Percentiles rank a stretch among this genome's conserved stretches.
phyloP scores from a whole-genome alignment of 35 echinoderm and acorn worm species.

The Ophiothrix spiculata region DNA sequence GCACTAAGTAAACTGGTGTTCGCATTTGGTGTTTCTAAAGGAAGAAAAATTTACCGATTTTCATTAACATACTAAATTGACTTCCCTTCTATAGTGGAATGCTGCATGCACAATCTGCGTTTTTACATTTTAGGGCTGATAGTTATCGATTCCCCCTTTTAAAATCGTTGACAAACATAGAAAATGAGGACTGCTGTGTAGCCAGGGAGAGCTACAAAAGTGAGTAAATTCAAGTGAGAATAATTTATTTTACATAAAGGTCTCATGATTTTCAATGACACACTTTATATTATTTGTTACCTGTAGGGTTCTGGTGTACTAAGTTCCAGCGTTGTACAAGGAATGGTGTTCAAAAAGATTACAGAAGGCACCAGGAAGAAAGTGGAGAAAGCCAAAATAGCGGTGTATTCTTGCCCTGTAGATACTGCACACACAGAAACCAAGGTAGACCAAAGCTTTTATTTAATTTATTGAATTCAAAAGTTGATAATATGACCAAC shows the following conservation, averaged over 20 bases:
- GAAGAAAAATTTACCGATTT: no score
- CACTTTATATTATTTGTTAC: background rate
- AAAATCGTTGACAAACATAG: no score
- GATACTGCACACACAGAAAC: constrained; percentile 93
- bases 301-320: constrained; percentile 89
- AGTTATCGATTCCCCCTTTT: no score
- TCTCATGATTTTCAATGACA: background rate
- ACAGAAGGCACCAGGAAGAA: constrained; percentile 54
- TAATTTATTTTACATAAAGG: background rate
- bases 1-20: no score
- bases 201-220: background rate
- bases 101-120: no score
- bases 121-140: no score
- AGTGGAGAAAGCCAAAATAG: constrained; percentile 80
- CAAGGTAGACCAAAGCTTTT: constrained; percentile 51
- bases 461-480: background rate
- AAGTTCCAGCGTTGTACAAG: constrained; percentile 75
- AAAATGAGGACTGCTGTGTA: background rate
- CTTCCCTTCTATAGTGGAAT: no score
- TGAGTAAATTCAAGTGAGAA: background rate
- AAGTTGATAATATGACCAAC: background rate
- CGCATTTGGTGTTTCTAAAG: no score
- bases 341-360: constrained; percentile 94
- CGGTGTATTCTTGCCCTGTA: constrained; percentile 77
- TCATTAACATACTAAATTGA: no score